phyloP scores from a whole-genome alignment of 2,797 vertebrate genomes.

The Poeciliopsis infans region DNA sequence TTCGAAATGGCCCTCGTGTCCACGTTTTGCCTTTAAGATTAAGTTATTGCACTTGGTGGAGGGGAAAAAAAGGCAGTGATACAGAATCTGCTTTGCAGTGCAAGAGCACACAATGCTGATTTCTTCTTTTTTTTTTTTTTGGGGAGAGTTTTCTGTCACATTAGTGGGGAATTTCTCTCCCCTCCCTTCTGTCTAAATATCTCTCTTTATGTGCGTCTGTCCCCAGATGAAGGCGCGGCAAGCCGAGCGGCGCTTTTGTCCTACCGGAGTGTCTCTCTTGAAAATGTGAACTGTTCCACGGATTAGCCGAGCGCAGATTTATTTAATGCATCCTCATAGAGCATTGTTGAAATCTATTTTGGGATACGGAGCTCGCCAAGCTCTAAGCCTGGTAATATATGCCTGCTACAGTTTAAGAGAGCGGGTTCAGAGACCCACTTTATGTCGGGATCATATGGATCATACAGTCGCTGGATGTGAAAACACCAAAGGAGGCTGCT shows the following conservation, averaged over 20 bases:
- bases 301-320: slow-evolving; percentile 87
- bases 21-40: slow-evolving; percentile 79
- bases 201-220: slow-evolving; percentile 82
- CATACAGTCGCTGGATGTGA: slow-evolving; percentile 81
- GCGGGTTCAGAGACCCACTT: slow-evolving; percentile 84
- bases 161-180: slow-evolving; percentile 75
- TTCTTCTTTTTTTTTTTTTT: slow-evolving; percentile 43
- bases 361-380: slow-evolving; percentile 83
- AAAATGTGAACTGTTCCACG: slow-evolving; percentile 85
- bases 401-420: slow-evolving; percentile 88
- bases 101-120: slow-evolving; percentile 72
- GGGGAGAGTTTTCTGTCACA: slow-evolving; percentile 76
- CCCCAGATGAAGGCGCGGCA: slow-evolving; percentile 80
- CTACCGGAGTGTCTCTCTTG: slow-evolving; percentile 79
- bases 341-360: slow-evolving; percentile 90
- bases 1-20: slow-evolving; percentile 83
- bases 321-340: slow-evolving; percentile 88
- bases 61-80: slow-evolving; percentile 66
- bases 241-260: slow-evolving; percentile 81
- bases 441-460: slow-evolving; percentile 84
- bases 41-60: slow-evolving; percentile 74
- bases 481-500: slow-evolving; percentile 74
- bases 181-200: slow-evolving; percentile 76
- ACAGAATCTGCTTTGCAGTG: slow-evolving; percentile 77
- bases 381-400: slow-evolving; percentile 89